phyloP scores from a whole-genome alignment of 1,140 invertebrate genomes.

The Eriosoma lanigerum region DNA sequence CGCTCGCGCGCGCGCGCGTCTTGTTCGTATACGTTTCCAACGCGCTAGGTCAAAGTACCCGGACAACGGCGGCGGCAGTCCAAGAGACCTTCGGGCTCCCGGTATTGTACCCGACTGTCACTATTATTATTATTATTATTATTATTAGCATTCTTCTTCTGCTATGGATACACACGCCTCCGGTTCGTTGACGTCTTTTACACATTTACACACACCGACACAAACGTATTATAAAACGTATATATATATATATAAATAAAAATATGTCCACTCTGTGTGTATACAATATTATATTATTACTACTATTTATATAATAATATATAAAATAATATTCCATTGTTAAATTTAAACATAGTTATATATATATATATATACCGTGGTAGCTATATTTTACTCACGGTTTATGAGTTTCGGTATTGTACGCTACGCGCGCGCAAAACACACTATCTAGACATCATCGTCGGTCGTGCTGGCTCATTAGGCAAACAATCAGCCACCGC shows the following conservation, averaged over 20 bases:
- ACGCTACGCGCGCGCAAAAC: slow-evolving; percentile 4
- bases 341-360: too few species aligned
- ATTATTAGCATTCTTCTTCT: slow-evolving; percentile 49
- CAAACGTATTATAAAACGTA: not conserved
- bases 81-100: slow-evolving; percentile 50
- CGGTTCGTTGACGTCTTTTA: slow-evolving; percentile 47
- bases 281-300: not conserved
- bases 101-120: slow-evolving; percentile 39
- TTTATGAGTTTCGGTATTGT: not conserved
- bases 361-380: not conserved
- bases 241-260: not conserved
- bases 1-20: too few species aligned
- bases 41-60: slow-evolving; percentile 48
- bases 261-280: too few species aligned
- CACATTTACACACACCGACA: not conserved
- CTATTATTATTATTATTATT: not conserved
- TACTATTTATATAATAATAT: not conserved
- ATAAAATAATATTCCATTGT: not conserved
- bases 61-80: slow-evolving; percentile 21
- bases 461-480: slow-evolving; percentile 41
- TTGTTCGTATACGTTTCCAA: not conserved
- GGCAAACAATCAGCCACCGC: slow-evolving; percentile 42
- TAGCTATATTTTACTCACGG: not conserved
- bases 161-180: slow-evolving; percentile 27
- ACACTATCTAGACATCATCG: not conserved